Conservation (phyloP, 1,140 invertebrate species). For the Trichonephila clavipes region DNA sequence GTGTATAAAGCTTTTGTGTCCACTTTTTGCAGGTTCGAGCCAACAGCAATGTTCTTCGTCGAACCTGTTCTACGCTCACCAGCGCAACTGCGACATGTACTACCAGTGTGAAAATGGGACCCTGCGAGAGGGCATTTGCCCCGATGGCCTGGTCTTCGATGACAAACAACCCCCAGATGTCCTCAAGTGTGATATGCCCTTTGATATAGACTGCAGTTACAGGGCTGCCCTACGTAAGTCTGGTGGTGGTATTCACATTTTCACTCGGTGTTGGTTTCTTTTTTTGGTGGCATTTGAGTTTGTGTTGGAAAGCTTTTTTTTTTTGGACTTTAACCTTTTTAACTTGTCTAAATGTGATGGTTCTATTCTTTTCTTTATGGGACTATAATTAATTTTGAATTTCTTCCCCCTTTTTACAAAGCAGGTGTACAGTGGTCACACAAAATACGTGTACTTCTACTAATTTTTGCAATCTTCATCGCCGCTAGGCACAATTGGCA, state of each 20-base stretch:
- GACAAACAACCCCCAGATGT: conserved; percentile 86
- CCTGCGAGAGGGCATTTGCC: conserved; percentile 87
- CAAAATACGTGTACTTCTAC: too few species aligned
- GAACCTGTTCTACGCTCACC: conserved; percentile 89
- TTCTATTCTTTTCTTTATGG: too few species aligned
- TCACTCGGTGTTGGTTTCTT: too few species aligned
- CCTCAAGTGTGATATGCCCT: conserved; percentile 87
- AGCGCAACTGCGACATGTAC: conserved; percentile 90
- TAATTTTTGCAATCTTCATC: too few species aligned
- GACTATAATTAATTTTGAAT: too few species aligned
- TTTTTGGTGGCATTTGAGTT: background rate
- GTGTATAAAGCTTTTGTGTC: background rate
- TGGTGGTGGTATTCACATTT: background rate
- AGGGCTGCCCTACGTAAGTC: conserved; percentile 89
- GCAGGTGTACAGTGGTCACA: too few species aligned
- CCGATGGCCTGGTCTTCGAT: conserved; percentile 90
- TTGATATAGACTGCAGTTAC: conserved; percentile 89
- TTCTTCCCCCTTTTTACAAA: too few species aligned
- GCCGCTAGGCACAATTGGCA: too few species aligned
- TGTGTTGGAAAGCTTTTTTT: background rate
- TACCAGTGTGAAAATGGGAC: conserved; percentile 87
- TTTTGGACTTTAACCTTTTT: background rate
- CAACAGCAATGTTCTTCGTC: conserved; percentile 78
- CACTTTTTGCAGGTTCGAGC: conserved; percentile 55
- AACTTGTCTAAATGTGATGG: too few species aligned